A percentile compares a stretch with the other conserved stretches of the same genome.
Conservation (phyloP, 2,888 invertebrate species). For the Bembecia ichneumoniformis region DNA sequence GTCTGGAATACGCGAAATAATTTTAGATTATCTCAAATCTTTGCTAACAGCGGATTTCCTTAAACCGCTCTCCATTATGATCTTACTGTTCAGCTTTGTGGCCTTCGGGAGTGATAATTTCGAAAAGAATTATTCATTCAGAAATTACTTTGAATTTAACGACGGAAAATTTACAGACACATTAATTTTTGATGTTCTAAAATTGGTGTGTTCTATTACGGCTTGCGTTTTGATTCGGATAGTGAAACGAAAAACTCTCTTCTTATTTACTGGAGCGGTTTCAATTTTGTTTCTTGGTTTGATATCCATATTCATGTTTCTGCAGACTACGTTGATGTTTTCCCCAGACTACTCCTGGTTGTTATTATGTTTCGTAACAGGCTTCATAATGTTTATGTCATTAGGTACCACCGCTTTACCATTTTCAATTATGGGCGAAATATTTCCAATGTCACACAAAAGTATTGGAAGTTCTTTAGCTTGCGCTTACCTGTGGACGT, state of each 20-base stretch:
- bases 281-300: slow-evolving; percentile 15
- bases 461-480: slow-evolving; percentile 20
- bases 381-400: slow-evolving; percentile 20
- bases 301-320: slow-evolving; percentile 11
- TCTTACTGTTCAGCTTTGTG: slow-evolving; percentile 18
- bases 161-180: slow-evolving; percentile 21
- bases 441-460: slow-evolving; percentile 21
- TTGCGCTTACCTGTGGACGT: slow-evolving; percentile 20
- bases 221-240: slow-evolving; percentile 18
- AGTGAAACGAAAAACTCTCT: slow-evolving; percentile 16
- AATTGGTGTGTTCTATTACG: slow-evolving; percentile 18
- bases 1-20: slow-evolving; percentile 9
- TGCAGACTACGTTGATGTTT: slow-evolving; percentile 15
- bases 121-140: slow-evolving; percentile 13
- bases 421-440: slow-evolving; percentile 18
- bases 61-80: slow-evolving; percentile 19
- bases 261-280: slow-evolving; percentile 17
- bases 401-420: slow-evolving; percentile 19
- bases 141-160: slow-evolving; percentile 15
- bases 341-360: slow-evolving; percentile 18
- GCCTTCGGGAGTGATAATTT: slow-evolving; percentile 17
- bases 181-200: slow-evolving; percentile 17
- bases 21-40: slow-evolving; percentile 12
- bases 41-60: slow-evolving; percentile 18
- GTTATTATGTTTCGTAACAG: slow-evolving; percentile 14